Base-by-base conservation (phyloP, 30 jellyfish, hydroid and myxozoan genomes). In the Aurelia aurita region DNA sequence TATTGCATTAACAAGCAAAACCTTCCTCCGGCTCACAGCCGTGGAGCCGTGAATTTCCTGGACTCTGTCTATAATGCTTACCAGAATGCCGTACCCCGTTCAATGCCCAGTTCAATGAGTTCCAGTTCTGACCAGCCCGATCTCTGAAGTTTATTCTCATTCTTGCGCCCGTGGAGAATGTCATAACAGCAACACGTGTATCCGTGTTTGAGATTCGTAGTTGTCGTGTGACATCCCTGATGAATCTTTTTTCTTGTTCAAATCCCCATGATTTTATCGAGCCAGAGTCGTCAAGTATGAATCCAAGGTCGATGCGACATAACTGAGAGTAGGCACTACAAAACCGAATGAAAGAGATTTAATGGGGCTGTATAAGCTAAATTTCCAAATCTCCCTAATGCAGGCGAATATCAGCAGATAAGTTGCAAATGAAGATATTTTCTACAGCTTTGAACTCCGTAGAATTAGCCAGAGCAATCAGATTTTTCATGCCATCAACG, bases 261-360 rank as follows among this genome's bases (percentile, higher is more conserved):
- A 77, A 88, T 49, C 89, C 89, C 79, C 84, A 53, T 1, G 34
- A 63, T 69, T 76, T 74, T 6, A 88, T 79, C 2, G 96, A 88
- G n/a, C 91, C 87, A 13, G 96, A 88, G 51, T 88, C 91, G 32
- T 88, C 96, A 22, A 88, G 88, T 44, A 88, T 88, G 25, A 79
- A 72, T 1, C 96, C 96, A 53, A 88, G 91, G 58, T 88, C 96
- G 57, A 81, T 81, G 1, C 91, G 76, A 47, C 91, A 81, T 20
- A 68, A 61, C 57, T 81, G 91, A 13, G 91, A 46, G 1, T 25
- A 65, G 32, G 72, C 74, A 25, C 91, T 81, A 32, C n/a, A 74
- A 74, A 55, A 5, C 29, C 0, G 67, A 55, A 55, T 55, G 7
- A 18, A 55, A 6, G 25, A 18, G 66, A 55, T 12, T 47, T 23